phyloP scores from a whole-genome alignment of 2,797 vertebrate genomes.

The Basileuterus tristriatus region DNA sequence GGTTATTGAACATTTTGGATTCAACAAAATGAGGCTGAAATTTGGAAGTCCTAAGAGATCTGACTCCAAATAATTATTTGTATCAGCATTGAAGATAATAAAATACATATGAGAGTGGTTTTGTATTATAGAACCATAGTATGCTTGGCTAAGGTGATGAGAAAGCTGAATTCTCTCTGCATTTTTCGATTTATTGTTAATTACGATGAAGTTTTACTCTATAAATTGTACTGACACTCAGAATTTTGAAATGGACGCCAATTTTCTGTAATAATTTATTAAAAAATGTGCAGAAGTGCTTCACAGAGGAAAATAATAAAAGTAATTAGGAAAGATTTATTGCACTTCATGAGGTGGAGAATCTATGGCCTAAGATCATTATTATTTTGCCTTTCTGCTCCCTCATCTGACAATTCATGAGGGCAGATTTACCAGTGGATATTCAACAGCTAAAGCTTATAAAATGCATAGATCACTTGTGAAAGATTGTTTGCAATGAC shows the following conservation, averaged over 20 bases:
- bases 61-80: neutral
- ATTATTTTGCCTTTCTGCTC: conserved; percentile 5
- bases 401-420: neutral
- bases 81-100: neutral
- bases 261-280: conserved; percentile 54
- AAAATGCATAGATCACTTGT: conserved; percentile 1
- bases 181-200: conserved; percentile 60
- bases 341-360: neutral
- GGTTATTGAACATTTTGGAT: neutral
- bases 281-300: conserved; percentile 39
- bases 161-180: conserved; percentile 22
- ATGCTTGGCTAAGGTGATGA: neutral
- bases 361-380: conserved; percentile 15
- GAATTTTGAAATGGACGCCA: conserved; percentile 47
- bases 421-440: conserved; percentile 40
- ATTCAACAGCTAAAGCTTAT: neutral
- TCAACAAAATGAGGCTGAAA: neutral
- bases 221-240: conserved; percentile 41
- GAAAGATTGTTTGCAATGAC: neutral
- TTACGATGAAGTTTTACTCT: conserved; percentile 36
- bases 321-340: conserved; percentile 65
- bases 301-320: conserved; percentile 34
- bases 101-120: neutral
- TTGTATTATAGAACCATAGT: neutral
- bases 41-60: neutral